A percentile compares a stretch with the other conserved stretches of the same genome.
These are phyloP conservation scores for Chelidonichthys spinosus DNA, from an alignment of 2,797 vertebrate genomes.

Conservation along the genomic window DNA sequence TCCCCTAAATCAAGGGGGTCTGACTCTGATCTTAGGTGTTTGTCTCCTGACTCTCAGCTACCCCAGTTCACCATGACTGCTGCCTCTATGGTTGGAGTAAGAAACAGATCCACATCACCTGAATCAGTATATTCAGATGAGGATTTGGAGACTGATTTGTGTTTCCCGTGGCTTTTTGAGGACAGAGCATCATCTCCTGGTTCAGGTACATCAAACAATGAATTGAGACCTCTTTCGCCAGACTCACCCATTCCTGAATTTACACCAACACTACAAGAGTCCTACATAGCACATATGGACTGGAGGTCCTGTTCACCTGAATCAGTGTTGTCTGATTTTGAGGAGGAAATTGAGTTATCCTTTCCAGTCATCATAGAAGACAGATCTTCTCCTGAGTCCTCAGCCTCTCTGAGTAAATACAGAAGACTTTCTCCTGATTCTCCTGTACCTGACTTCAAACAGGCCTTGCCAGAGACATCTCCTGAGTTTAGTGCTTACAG, in stretches of 20 bases:
- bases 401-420: slow-evolving; percentile 23
- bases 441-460: slow-evolving; percentile 55
- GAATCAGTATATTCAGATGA: slow-evolving; percentile 46
- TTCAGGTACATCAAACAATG: slow-evolving; percentile 41
- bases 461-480: slow-evolving; percentile 2
- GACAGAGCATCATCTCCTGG: slow-evolving; percentile 59
- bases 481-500: slow-evolving; percentile 23
- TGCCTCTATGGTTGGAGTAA: background rate
- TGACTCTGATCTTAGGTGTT: slow-evolving; percentile 16
- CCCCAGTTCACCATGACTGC: slow-evolving; percentile 31
- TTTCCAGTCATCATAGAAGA: slow-evolving; percentile 22
- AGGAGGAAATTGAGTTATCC: slow-evolving; percentile 28
- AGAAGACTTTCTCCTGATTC: slow-evolving; percentile 54
- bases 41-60: slow-evolving; percentile 67
- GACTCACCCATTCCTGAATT: slow-evolving; percentile 57
- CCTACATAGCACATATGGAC: background rate
- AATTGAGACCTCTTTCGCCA: slow-evolving; percentile 42
- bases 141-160: slow-evolving; percentile 50
- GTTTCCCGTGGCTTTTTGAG: slow-evolving; percentile 45
- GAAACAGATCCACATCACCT: slow-evolving; percentile 43
- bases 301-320: slow-evolving; percentile 55
- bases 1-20: slow-evolving; percentile 39
- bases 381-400: slow-evolving; percentile 51
- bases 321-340: slow-evolving; percentile 59
- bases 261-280: slow-evolving; percentile 5